Evolutionary conservation across 2,797 vertebrate species (phyloP), one percentile per base, ranked within the genome.

Genomic region (Xenentodon cancila): DNA sequence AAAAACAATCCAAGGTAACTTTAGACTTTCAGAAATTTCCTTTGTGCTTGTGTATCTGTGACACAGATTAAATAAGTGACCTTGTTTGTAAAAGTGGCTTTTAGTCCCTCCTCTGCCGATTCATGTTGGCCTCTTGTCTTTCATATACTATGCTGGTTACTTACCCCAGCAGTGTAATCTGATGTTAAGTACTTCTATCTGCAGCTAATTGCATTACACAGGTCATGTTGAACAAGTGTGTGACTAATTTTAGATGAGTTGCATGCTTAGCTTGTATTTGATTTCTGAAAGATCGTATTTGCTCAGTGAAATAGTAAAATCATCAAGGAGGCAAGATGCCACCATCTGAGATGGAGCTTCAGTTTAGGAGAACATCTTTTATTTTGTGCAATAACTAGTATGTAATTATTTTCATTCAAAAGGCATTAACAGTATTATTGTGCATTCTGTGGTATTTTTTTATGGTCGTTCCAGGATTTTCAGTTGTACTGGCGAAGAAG

Each of bases 401-500:
- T 13, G 3, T 11, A 12, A 37, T 11, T 37, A 2, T 9, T 37
- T 37, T 37, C 11, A 37, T 37, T 12, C 11, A 37, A 13, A 13
- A 37, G 11, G 11, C 34, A 37, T 37, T 37, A 3, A 12, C 9
- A 37, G 2, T 37, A 37, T 37, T 18, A 2, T 45, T 42, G 7
- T 22, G 6, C 9, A 5, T 55, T 19, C 15, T 52, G 2, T 52
- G 53, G n/a, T 78, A 17, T 37, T 69, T 22, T 81, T 1, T 59
- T 2, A 49, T 20, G 68, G 20, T 78, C 13, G 53, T 73, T 69
- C 54, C 49, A 99, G 97, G 83, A 91, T 94, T 48, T 98, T 97
- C 79, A 94, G 93, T 81, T 91, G 78, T 52, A 92, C 89, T 48
- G 97, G 97, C 43, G 92, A 98, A 59, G 97, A 97, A 84, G 65